Evolutionary conservation across 2,113 vertebrate genomes (phyloP).

Genomic region (Lamprologus sp.): DNA sequence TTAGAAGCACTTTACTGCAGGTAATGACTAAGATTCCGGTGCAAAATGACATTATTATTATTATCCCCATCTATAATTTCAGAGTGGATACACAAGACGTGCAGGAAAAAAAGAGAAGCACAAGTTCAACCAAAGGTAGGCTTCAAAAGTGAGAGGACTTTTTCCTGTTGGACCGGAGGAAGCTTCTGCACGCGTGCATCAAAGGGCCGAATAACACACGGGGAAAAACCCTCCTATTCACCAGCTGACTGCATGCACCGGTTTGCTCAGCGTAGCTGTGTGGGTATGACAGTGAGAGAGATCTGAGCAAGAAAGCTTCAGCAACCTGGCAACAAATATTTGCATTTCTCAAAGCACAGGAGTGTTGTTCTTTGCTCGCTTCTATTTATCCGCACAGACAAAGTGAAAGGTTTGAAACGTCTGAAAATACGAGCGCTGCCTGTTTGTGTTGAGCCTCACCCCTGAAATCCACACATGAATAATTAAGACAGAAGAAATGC

Average conservation of each 20-base stretch:
- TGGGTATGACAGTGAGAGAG: neutral
- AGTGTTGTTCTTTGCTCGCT: slow-evolving; percentile 41
- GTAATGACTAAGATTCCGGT: slow-evolving; percentile 81
- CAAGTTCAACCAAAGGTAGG: slow-evolving; percentile 77
- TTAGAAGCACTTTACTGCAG: slow-evolving; percentile 83
- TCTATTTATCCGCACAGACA: slow-evolving; percentile 43
- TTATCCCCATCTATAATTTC: slow-evolving; percentile 81
- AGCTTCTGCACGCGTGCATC: neutral
- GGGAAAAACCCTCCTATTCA: slow-evolving; percentile 55
- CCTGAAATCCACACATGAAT: slow-evolving; percentile 70
- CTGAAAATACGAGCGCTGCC: slow-evolving; percentile 32
- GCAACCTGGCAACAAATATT: slow-evolving; percentile 58
- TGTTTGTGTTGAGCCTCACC: slow-evolving; percentile 58
- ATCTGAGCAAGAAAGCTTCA: slow-evolving; percentile 39
- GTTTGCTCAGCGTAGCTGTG: slow-evolving; percentile 46
- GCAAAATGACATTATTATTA: slow-evolving; percentile 84
- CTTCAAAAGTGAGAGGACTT: slow-evolving; percentile 63
- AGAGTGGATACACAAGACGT: slow-evolving; percentile 75
- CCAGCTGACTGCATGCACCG: slow-evolving; percentile 29
- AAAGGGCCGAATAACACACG: slow-evolving; percentile 42
- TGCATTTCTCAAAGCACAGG: slow-evolving; percentile 49
- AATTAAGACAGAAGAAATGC: slow-evolving; percentile 60
- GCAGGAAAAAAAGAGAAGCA: slow-evolving; percentile 56
- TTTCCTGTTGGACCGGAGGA: slow-evolving; percentile 36
- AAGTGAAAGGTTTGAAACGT: slow-evolving; percentile 24